Evolutionary conservation across 2,888 invertebrate species (phyloP).

Genomic region (Ochropacha duplaris): DNA sequence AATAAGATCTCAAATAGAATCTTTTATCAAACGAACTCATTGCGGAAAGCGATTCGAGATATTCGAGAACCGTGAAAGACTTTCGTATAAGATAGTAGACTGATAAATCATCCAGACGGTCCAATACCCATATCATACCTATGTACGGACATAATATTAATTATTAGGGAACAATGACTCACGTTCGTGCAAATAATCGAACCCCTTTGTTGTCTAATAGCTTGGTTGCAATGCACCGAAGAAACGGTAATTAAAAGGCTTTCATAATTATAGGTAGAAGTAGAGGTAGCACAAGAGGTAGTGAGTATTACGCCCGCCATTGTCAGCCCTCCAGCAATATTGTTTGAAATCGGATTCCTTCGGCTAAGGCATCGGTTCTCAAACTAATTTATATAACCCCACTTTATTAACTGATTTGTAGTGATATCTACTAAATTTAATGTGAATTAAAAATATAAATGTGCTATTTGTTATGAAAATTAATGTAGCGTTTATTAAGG

Average conservation of each 20-base stretch:
- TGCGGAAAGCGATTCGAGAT: not conserved
- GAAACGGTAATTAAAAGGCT: conserved; percentile 57
- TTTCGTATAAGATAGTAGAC: not conserved
- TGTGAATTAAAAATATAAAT: too few relatives aligned
- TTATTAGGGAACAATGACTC: conserved; percentile 39
- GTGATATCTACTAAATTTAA: too few relatives aligned
- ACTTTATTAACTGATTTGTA: not conserved
- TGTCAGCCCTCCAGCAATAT: conserved; percentile 15
- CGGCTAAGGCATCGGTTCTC: not conserved
- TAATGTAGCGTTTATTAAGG: too few relatives aligned
- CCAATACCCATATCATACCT: not conserved
- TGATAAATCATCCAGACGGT: not conserved
- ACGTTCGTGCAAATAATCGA: conserved; percentile 44
- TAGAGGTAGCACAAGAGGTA: not conserved
- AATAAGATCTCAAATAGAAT: not conserved
- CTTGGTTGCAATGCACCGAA: conserved; percentile 45
- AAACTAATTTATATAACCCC: not conserved
- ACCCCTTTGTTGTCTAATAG: conserved; percentile 61
- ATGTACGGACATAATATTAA: conserved; percentile 21
- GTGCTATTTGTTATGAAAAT: too few relatives aligned
- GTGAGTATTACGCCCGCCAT: conserved; percentile 18
- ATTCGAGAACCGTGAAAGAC: not conserved
- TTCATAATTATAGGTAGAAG: conserved; percentile 15
- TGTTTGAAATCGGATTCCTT: conserved; percentile 51
- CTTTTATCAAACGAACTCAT: not conserved